These are phyloP conservation scores for Cyphomyrus discorhynchus DNA, from an alignment of 2,113 vertebrate species.

Conservation along the genomic window DNA sequence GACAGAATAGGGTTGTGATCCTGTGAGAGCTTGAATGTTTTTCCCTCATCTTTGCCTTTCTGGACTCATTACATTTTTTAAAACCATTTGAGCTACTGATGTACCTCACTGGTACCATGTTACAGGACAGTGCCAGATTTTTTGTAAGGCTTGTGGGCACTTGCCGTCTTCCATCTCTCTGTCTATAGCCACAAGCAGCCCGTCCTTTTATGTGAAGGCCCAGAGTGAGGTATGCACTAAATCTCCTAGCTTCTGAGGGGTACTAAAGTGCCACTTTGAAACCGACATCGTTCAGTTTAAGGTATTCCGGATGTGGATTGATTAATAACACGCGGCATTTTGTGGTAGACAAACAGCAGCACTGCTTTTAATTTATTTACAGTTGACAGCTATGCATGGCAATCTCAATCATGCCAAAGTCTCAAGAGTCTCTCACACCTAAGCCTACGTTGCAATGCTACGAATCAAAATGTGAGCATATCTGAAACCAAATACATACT, in stretches of 20 bases:
- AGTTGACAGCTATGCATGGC: neutral
- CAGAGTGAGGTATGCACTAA: neutral
- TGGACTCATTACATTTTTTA: neutral
- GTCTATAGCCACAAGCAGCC: neutral
- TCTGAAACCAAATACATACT: slow-evolving; percentile 11
- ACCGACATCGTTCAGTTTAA: neutral
- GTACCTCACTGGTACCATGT: neutral
- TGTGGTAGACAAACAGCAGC: neutral
- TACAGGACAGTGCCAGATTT: neutral
- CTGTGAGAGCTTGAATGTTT: neutral
- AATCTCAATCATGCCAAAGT: neutral
- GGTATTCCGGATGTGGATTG: neutral
- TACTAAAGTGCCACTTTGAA: neutral
- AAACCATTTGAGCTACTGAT: neutral
- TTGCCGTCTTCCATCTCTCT: neutral
- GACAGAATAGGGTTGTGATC: neutral
- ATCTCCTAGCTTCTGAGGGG: neutral
- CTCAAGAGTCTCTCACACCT: neutral
- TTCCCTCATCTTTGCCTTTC: neutral
- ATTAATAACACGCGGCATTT: neutral
- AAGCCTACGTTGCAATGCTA: neutral
- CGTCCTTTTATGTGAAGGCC: neutral
- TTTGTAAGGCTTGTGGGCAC: neutral
- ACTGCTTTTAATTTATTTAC: neutral
- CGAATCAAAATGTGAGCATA: neutral